Conservation (phyloP, 2,113 vertebrate species). For the Parus major region DNA sequence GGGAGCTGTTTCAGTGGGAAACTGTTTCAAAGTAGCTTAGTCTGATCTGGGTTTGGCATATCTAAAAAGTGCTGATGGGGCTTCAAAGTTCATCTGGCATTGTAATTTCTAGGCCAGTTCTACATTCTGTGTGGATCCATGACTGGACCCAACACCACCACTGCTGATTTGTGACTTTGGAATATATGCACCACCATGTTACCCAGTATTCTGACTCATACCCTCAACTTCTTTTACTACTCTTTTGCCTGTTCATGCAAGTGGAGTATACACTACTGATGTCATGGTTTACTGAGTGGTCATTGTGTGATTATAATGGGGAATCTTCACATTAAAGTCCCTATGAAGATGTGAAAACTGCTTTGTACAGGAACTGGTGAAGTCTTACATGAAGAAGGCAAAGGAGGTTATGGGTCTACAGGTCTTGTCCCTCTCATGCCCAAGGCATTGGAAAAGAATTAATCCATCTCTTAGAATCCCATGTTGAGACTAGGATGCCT, state of each 20-base stretch:
- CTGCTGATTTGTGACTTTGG: not conserved
- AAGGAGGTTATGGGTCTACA: not conserved
- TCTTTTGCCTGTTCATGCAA: not conserved
- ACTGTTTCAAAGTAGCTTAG: not conserved
- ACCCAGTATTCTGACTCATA: not conserved
- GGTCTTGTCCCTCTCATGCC: not conserved
- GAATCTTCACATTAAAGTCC: constrained; percentile 2
- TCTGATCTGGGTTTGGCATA: not conserved
- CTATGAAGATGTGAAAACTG: not conserved
- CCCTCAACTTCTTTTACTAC: not conserved
- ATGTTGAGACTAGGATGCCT: not conserved
- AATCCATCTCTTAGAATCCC: not conserved
- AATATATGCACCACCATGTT: not conserved
- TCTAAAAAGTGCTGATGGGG: not conserved
- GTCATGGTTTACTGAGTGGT: not conserved
- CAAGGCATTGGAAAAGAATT: not conserved
- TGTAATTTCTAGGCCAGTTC: not conserved
- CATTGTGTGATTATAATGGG: not conserved
- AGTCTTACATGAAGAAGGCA: not conserved
- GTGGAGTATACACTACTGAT: not conserved
- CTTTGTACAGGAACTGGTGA: not conserved
- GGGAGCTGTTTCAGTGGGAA: not conserved
- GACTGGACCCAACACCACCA: fast-evolving
- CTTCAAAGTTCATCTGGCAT: not conserved
- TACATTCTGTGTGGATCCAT: fast-evolving